Base-by-base conservation (phyloP, 2,797 vertebrate species). In the Sebastes hubbsi region DNA sequence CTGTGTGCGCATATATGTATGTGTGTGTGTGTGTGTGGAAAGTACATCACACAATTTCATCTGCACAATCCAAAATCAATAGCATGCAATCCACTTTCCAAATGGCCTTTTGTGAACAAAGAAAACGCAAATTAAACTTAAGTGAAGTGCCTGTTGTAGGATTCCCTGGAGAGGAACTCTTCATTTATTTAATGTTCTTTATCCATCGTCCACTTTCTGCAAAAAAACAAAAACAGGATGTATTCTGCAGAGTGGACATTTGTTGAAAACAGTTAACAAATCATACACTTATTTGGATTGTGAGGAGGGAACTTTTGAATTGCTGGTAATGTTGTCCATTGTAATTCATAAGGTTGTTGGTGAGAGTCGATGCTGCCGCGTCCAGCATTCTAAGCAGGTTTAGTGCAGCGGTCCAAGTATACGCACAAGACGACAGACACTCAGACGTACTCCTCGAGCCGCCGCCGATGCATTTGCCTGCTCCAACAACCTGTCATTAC, bases 41-140 rank as follows among this genome's bases (percentile, higher is more conserved):
- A 70, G 46, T 36, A 72, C 61, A 75, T 79, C 63, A 78, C 77
- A 81, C 30, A 8, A 84, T 82, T 83, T 80, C 36, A 80, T 84
- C 73, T 54, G 16, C 13, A 60, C 64, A 49, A 72, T 83, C 74
- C 80, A 81, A 83, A 90, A 90, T 90, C 77, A 68, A 84, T 87
- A 77, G 22, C 24, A 65, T 56, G 78, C 82, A 88, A 84, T 87
- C 78, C 84, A 77, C 78, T 88, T 82, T 77, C 67, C 74, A 80
- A 87, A 81, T 72, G 36, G 54, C 22, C 42, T 58, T 64, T 24
- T 70, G 67, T 77, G 65, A 77, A 88, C 75, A 75, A 77, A 85
- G 78, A 81, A 76, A 78, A 66, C 8, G 8, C 14, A 22, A 77
- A 78, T 78, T 73, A 72, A 65, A 59, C 38, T 34, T 29, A 83